phyloP scores from a whole-genome alignment of 2,113 vertebrate species.

The Gymnogyps californianus region DNA sequence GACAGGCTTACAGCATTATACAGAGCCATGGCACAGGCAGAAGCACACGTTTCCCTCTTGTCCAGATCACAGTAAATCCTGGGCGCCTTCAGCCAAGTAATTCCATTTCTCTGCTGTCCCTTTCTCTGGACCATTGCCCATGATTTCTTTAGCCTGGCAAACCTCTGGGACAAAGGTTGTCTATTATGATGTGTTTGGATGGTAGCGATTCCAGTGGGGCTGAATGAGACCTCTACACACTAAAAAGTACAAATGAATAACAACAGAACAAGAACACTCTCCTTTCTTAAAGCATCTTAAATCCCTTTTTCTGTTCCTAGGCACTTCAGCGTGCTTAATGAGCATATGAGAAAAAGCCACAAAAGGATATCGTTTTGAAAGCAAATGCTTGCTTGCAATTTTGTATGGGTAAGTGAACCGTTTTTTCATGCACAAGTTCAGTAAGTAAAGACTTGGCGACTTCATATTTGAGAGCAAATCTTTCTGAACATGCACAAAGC shows the following conservation, averaged over 20 bases:
- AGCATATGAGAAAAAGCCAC: not conserved
- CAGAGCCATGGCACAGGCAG: not conserved
- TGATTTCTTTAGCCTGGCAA: slow-evolving; percentile 28
- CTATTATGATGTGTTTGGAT: slow-evolving; percentile 10
- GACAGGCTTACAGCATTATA: not conserved
- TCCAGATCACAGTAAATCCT: slow-evolving; percentile 6
- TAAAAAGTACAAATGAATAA: slow-evolving; percentile 39
- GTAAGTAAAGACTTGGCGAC: slow-evolving; percentile 7
- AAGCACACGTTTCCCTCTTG: not conserved
- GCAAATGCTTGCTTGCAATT: slow-evolving; percentile 18
- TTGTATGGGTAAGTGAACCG: slow-evolving; percentile 6
- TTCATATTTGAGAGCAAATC: slow-evolving; percentile 23
- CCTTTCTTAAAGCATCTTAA: slow-evolving; percentile 39
- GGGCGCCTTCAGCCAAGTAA: not conserved
- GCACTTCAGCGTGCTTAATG: not conserved
- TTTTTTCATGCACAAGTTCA: not conserved
- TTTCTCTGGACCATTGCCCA: slow-evolving; percentile 15
- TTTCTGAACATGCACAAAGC: slow-evolving; percentile 26
- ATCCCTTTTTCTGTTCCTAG: slow-evolving; percentile 5
- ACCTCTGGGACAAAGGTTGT: slow-evolving; percentile 6
- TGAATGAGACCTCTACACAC: slow-evolving; percentile 1
- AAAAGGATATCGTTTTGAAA: not conserved
- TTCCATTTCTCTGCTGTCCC: slow-evolving; percentile 7
- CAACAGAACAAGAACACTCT: not conserved
- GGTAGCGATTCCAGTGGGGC: not conserved